Evolutionary conservation across 2,797 vertebrate genomes (phyloP), one percentile per base, ranked within the genome.

Genomic region (Cirrhinus mrigala): DNA sequence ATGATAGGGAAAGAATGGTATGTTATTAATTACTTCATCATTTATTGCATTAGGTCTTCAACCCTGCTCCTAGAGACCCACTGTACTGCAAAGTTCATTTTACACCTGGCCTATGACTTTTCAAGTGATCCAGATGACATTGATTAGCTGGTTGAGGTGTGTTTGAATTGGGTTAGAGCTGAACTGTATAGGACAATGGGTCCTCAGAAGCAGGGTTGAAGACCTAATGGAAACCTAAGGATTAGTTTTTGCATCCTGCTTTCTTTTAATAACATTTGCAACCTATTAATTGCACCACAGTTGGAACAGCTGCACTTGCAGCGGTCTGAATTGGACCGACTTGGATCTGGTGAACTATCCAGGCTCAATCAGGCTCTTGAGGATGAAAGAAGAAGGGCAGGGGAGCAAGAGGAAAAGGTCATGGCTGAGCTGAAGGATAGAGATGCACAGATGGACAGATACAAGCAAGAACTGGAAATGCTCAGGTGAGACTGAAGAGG

Each of bases 1-100:
- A 97, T 22, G 98, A 99, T 93, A 92, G 98, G 88, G 98, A 98
- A 88, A 95, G 96, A 93, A 94, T 98, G 94, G 98, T 99, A 93
- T 16, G 33, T 40, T 58, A 40, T 68, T 20, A 48, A 33, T n/a
- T 64, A n/a, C 16, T 24, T n/a, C 29, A 27, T 12, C 2, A 12
- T 60, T 60, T 69, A 58, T 44, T 44, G 40, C 40, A 1, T 40
- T 44, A 44, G 8, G 8, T 10, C 44, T 10, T 46, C 44, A 46
- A 46, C 44, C 44, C 44, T 11, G 9, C 44, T 46, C 9, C 44
- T 46, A 8, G 44, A 9, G 44, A 46, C 44, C 44, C 9, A 46
- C 44, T 46, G 44, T 9, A 8, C 44, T 46, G 44, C 44, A 46
- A 46, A 46, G 9, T 46, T 8, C 8, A 9, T 44, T 44, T 44